Percentiles rank a stretch among this genome's conserved stretches.
phyloP scores from a whole-genome alignment of 2,797 vertebrate genomes.

The Protonibea diacanthus region DNA sequence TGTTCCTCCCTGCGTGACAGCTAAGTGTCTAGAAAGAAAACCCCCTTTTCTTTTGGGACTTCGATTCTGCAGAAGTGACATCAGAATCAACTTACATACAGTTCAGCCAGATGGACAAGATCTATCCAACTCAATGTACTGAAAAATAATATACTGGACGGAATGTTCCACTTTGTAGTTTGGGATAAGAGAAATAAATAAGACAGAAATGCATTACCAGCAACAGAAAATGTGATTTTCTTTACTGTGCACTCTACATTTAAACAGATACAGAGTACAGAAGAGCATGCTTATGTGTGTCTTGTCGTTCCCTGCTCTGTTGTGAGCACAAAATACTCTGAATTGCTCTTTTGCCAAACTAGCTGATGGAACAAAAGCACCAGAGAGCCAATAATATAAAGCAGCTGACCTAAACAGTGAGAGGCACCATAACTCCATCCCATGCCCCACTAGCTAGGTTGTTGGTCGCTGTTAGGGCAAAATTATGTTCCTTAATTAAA shows the following conservation, averaged over 20 bases:
- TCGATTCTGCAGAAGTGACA: not conserved
- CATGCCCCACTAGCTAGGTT: constrained; percentile 37
- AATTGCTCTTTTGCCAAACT: constrained; percentile 48
- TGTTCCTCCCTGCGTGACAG: not conserved
- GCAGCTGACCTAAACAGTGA: constrained; percentile 69
- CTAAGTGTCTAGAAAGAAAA: not conserved
- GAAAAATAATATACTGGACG: not conserved
- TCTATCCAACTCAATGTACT: not conserved
- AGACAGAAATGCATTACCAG: constrained; percentile 1
- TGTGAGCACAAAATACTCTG: constrained; percentile 34
- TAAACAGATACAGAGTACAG: constrained; percentile 19
- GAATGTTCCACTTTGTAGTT: not conserved
- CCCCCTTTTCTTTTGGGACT: not conserved
- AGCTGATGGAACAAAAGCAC: constrained; percentile 42
- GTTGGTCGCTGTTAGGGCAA: constrained; percentile 17
- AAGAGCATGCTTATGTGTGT: constrained; percentile 1
- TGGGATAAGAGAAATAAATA: constrained; percentile 3
- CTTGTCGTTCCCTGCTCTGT: constrained; percentile 15
- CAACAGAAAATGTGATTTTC: not conserved
- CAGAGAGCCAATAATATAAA: constrained; percentile 54
- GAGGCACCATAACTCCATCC: constrained; percentile 57
- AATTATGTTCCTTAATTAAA: constrained; percentile 59
- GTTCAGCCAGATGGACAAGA: not conserved
- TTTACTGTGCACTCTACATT: not conserved
- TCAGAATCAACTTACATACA: not conserved